phyloP scores from a whole-genome alignment of 1,140 invertebrate genomes.

The Orius insidiosus region DNA sequence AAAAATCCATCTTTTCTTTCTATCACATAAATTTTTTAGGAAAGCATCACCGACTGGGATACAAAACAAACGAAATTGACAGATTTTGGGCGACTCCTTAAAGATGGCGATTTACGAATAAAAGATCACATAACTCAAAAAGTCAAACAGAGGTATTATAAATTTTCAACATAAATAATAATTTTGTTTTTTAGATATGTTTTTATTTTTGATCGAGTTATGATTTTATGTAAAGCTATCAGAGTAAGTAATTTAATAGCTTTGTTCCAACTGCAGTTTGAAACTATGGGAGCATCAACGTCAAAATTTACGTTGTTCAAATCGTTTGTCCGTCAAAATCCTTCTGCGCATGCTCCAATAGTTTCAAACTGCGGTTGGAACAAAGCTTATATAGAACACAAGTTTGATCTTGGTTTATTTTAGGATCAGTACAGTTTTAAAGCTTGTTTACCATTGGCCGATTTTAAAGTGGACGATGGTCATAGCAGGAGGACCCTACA shows the following conservation, averaged over 20 bases:
- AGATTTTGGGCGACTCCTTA: conserved; percentile 76
- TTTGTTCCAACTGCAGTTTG: too few species aligned
- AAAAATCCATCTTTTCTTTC: conserved; percentile 6
- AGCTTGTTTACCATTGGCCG: conserved; percentile 62
- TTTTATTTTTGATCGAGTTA: conserved; percentile 92
- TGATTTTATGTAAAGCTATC: conserved; percentile 82
- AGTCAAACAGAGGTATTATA: conserved; percentile 51
- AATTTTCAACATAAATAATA: too few species aligned
- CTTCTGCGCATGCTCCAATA: too few species aligned
- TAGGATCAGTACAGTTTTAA: conserved; percentile 80
- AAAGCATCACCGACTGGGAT: conserved; percentile 63
- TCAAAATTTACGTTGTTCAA: too few species aligned
- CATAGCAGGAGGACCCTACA: conserved; percentile 40
- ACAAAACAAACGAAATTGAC: conserved; percentile 59
- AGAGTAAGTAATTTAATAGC: conserved; percentile 37
- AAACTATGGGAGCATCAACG: too few species aligned
- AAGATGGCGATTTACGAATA: conserved; percentile 86
- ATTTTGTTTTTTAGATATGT: too few species aligned
- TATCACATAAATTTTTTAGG: conserved; percentile 28
- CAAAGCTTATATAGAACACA: too few species aligned
- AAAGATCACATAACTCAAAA: conserved; percentile 79
- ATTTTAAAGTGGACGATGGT: conserved; percentile 73
- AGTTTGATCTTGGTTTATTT: too few species aligned
- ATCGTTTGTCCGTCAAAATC: too few species aligned
- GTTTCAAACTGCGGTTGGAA: too few species aligned